Evolutionary conservation across 2,113 vertebrate genomes (phyloP).

Genomic region (Forbesichthys papilliferus): DNA sequence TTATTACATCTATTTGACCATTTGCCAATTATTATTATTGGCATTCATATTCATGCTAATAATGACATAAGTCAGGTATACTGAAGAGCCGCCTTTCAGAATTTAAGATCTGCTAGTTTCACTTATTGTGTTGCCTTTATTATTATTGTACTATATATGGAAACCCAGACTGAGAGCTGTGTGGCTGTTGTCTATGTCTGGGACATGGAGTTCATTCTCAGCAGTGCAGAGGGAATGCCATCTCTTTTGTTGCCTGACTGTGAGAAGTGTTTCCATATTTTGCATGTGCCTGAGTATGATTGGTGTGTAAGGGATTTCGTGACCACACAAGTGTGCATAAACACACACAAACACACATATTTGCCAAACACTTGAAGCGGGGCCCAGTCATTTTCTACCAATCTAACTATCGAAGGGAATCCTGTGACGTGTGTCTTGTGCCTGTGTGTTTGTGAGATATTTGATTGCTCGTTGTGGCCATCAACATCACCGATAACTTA

Average conservation of each 20-base stretch:
- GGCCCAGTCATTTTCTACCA: no score
- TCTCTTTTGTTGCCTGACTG: constrained; percentile 19
- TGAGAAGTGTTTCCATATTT: constrained; percentile 30
- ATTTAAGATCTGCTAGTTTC: background rate
- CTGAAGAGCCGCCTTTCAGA: background rate
- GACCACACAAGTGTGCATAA: background rate
- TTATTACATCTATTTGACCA: no score
- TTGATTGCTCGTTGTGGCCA: no score
- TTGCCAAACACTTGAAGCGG: background rate
- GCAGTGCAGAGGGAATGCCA: constrained; percentile 38
- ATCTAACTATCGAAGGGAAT: no score
- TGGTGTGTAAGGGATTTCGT: constrained; percentile 2
- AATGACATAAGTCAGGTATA: background rate
- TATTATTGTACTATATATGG: constrained; percentile 5
- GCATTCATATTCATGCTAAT: no score
- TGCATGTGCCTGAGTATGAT: background rate
- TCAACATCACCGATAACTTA: no score
- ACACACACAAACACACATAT: constrained; percentile 1
- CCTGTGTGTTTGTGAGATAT: background rate
- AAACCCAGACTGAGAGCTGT: constrained; percentile 3
- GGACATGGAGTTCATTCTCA: constrained; percentile 7
- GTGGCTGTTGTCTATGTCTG: background rate
- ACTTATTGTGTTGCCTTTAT: constrained; percentile 27
- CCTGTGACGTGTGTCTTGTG: no score
- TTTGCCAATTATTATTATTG: no score